Conservation (phyloP, 2,888 invertebrate species). For the Apamea crenata region DNA sequence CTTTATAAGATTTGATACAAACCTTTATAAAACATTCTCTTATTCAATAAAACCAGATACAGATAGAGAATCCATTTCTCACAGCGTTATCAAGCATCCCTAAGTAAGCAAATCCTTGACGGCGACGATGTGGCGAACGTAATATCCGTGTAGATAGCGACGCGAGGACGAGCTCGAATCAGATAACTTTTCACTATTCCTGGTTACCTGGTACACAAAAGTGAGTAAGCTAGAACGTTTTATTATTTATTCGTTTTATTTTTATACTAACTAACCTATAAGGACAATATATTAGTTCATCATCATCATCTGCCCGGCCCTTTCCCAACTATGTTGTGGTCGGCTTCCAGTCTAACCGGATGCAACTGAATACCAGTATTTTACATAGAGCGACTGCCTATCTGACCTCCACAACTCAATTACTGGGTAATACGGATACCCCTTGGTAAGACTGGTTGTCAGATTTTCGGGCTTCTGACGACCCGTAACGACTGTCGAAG, state of each 20-base stretch:
- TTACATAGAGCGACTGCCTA: too few relatives aligned
- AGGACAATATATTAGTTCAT: too few relatives aligned
- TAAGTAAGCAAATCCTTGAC: conserved; percentile 36
- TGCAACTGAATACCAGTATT: too few relatives aligned
- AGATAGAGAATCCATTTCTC: conserved; percentile 32
- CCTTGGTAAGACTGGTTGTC: too few relatives aligned
- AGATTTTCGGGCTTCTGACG: too few relatives aligned
- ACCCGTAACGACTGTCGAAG: too few relatives aligned
- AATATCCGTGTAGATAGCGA: conserved; percentile 32
- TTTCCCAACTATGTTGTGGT: too few relatives aligned
- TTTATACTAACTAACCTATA: neutral
- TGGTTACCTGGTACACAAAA: conserved; percentile 10
- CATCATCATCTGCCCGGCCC: too few relatives aligned
- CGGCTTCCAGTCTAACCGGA: too few relatives aligned
- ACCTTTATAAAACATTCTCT: neutral
- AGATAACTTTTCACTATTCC: conserved; percentile 32
- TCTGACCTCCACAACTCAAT: too few relatives aligned
- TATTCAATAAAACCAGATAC: conserved; percentile 9
- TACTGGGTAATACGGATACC: too few relatives aligned
- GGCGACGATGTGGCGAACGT: conserved; percentile 32
- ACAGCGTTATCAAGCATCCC: conserved; percentile 24
- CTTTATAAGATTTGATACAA: neutral
- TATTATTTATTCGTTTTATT: neutral
- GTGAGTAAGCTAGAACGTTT: neutral
- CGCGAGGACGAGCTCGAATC: conserved; percentile 5